phyloP scores from a whole-genome alignment of 1,140 invertebrate species.

The Drosophila persimilis region DNA sequence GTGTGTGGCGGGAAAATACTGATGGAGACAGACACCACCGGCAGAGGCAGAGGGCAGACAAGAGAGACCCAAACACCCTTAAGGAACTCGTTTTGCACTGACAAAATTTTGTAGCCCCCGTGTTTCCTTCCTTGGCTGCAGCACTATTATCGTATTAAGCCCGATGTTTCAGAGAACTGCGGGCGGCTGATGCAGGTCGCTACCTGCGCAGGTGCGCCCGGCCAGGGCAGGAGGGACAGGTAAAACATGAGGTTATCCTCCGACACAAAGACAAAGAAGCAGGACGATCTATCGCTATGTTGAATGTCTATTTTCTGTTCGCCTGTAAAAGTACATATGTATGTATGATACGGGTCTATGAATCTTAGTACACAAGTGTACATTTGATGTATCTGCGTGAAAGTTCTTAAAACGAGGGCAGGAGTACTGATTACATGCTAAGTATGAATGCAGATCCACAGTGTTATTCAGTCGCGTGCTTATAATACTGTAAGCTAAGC shows the following conservation, averaged over 20 bases:
- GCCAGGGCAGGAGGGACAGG: slow-evolving; percentile 26
- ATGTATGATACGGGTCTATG: slow-evolving; percentile 1
- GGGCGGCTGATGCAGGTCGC: slow-evolving; percentile 40
- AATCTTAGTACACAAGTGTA: slow-evolving; percentile 28
- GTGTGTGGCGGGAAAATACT: slow-evolving; percentile 74
- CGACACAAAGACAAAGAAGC: slow-evolving; percentile 50
- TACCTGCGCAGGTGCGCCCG: slow-evolving; percentile 53
- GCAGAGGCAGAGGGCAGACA: neutral
- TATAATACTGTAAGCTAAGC: slow-evolving; percentile 76
- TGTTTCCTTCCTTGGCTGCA: slow-evolving; percentile 12
- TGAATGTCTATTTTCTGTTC: slow-evolving; percentile 33
- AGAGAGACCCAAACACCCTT: slow-evolving; percentile 55
- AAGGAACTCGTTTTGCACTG: slow-evolving; percentile 75
- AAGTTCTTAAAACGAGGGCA: slow-evolving; percentile 22
- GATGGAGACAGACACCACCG: slow-evolving; percentile 31
- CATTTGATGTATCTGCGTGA: neutral
- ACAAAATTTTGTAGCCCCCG: slow-evolving; percentile 50
- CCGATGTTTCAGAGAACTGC: slow-evolving; percentile 25
- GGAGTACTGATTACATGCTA: slow-evolving; percentile 69
- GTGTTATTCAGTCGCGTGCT: slow-evolving; percentile 57
- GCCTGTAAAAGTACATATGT: slow-evolving; percentile 6
- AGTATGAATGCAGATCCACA: slow-evolving; percentile 46
- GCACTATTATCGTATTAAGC: too few relatives aligned
- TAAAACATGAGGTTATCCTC: slow-evolving; percentile 53
- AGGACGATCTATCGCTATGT: slow-evolving; percentile 16